phyloP scores from a whole-genome alignment of 2,113 vertebrate species.

The Takifugu flavidus region DNA sequence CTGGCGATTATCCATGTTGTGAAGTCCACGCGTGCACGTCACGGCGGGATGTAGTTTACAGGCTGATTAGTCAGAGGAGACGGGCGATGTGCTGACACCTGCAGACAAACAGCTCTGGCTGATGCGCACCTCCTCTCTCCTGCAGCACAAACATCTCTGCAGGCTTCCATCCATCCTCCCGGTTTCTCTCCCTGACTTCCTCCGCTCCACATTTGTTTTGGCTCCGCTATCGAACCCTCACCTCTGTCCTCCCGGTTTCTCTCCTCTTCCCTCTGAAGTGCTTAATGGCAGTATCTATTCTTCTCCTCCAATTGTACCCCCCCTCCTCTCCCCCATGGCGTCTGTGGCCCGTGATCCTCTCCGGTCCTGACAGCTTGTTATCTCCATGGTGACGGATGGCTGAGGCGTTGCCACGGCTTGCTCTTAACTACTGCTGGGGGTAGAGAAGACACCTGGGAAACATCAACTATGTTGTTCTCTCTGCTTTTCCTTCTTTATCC shows the following conservation, averaged over 20 bases:
- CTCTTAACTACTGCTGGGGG: slow-evolving; percentile 62
- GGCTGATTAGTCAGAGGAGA: slow-evolving; percentile 10
- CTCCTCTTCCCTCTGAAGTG: background rate
- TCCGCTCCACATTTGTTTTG: too few relatives aligned
- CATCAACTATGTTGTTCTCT: slow-evolving; percentile 39
- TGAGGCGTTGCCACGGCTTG: slow-evolving; percentile 48
- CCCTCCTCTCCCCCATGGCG: slow-evolving; percentile 9
- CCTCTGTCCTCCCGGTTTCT: background rate
- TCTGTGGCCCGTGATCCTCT: too few relatives aligned
- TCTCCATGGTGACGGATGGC: slow-evolving; percentile 70
- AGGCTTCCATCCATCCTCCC: too few relatives aligned
- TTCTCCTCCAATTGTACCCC: slow-evolving; percentile 23
- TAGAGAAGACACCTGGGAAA: slow-evolving; percentile 63
- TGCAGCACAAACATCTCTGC: too few relatives aligned
- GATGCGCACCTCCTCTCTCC: too few relatives aligned
- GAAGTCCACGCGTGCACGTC: too few relatives aligned
- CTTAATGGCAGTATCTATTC: slow-evolving; percentile 9
- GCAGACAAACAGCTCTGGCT: background rate
- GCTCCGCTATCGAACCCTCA: background rate
- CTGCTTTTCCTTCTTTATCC: slow-evolving; percentile 1
- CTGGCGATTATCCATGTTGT: too few relatives aligned
- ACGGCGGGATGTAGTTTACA: background rate
- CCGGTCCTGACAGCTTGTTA: slow-evolving; percentile 71
- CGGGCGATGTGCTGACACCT: slow-evolving; percentile 13
- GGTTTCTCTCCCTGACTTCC: too few relatives aligned